Percentiles rank a stretch among this genome's conserved stretches.
Conservation (phyloP, 2,888 invertebrate species). For the Macrosoma leucophasiata region DNA sequence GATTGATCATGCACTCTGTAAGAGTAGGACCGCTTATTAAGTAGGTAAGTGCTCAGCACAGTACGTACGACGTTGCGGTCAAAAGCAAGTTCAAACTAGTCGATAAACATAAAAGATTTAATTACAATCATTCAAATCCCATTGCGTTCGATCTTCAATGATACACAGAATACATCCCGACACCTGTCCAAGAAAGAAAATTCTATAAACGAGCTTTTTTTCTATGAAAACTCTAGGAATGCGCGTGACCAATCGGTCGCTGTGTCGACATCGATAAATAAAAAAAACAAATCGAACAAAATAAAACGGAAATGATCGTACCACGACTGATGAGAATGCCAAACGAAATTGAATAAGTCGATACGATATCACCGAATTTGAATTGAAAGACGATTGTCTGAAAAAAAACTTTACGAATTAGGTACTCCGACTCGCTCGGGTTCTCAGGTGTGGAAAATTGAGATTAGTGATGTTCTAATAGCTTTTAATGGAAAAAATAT, state of each 20-base stretch:
- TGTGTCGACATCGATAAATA: conserved; percentile 43
- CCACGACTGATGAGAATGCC: conserved; percentile 60
- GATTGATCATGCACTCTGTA: no score
- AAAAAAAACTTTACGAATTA: conserved; percentile 61
- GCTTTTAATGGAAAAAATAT: no score
- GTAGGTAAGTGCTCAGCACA: no score
- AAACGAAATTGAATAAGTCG: conserved; percentile 70
- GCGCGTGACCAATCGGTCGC: conserved; percentile 59
- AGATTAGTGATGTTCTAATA: conserved; percentile 21
- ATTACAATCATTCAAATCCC: conserved; percentile 29
- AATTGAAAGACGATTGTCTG: conserved; percentile 66
- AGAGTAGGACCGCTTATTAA: no score
- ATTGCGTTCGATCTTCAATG: not conserved
- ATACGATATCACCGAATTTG: conserved; percentile 60
- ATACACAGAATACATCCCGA: no score
- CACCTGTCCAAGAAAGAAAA: conserved; percentile 45
- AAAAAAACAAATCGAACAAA: conserved; percentile 37
- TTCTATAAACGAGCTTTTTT: conserved; percentile 42
- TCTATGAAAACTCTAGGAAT: conserved; percentile 54
- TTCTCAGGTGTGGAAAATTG: conserved; percentile 31
- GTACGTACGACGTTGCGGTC: no score
- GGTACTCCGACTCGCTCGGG: conserved; percentile 43
- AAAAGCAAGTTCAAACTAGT: no score
- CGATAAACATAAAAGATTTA: no score
- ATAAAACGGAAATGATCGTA: conserved; percentile 61